Evolutionary conservation across 1,140 invertebrate species (phyloP).

Genomic region (Magallana angulata): DNA sequence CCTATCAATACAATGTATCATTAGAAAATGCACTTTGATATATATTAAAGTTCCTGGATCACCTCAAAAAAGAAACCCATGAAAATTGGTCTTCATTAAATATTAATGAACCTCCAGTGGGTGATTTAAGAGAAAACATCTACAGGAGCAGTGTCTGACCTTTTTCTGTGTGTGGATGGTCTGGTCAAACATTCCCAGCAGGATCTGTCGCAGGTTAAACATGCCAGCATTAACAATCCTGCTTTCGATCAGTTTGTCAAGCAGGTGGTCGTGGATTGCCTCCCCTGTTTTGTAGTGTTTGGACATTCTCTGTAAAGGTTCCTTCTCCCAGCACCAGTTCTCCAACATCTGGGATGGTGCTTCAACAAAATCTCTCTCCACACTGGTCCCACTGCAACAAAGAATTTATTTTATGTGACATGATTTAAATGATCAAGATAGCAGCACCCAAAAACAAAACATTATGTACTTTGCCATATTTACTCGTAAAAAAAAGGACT

Average conservation of each 20-base stretch:
- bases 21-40: too few relatives aligned
- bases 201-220: slow-evolving; percentile 81
- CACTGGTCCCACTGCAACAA: slow-evolving; percentile 79
- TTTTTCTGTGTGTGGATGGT: slow-evolving; percentile 78
- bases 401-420: too few relatives aligned
- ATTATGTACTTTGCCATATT: too few relatives aligned
- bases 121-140: neutral
- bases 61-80: too few relatives aligned
- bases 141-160: slow-evolving; percentile 59
- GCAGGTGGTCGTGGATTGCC: slow-evolving; percentile 80
- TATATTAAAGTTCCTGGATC: too few relatives aligned
- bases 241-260: slow-evolving; percentile 80
- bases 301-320: slow-evolving; percentile 81
- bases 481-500: too few relatives aligned
- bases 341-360: slow-evolving; percentile 84
- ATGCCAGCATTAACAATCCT: slow-evolving; percentile 81
- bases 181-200: slow-evolving; percentile 81
- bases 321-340: slow-evolving; percentile 83
- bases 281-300: slow-evolving; percentile 80
- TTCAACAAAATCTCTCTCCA: slow-evolving; percentile 83
- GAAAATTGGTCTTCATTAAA: too few relatives aligned
- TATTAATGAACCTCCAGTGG: too few relatives aligned
- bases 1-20: too few relatives aligned
- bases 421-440: too few relatives aligned
- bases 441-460: too few relatives aligned